Evolutionary conservation across 1,140 invertebrate species (phyloP).

Genomic region (Bathynomus jamesi): DNA sequence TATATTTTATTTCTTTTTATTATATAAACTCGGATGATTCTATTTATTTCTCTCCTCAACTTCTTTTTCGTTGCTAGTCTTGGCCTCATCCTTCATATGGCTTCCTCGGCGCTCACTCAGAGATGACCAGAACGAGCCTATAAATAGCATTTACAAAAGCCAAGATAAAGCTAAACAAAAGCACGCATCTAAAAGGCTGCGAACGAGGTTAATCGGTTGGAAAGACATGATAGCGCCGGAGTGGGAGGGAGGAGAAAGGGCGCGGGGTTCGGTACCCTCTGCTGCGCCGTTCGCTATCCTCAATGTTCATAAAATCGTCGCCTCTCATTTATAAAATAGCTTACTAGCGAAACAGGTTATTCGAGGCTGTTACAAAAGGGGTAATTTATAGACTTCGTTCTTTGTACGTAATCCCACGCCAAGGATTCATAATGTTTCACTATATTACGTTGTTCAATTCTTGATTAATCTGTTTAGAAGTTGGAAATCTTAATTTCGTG

Average conservation of each 20-base stretch:
- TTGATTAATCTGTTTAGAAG: no score
- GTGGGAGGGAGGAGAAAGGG: not conserved
- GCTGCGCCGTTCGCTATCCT: no score
- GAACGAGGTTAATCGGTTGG: not conserved
- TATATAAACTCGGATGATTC: not conserved
- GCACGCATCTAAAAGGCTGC: not conserved
- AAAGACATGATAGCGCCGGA: not conserved
- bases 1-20: not conserved
- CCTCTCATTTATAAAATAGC: no score
- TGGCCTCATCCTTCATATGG: not conserved
- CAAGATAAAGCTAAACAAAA: constrained; percentile 4
- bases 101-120: not conserved
- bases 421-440: no score
- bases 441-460: no score
- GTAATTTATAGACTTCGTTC: no score
- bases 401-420: no score
- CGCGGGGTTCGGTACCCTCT: not conserved
- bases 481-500: no score
- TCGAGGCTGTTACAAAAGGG: no score
- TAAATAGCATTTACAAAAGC: constrained; percentile 2
- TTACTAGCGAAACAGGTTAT: no score
- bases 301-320: no score
- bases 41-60: not conserved
- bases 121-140: not conserved
- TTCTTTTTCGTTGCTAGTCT: not conserved